Conservation (phyloP, 2,888 invertebrate species). For the Catocala nupta region DNA sequence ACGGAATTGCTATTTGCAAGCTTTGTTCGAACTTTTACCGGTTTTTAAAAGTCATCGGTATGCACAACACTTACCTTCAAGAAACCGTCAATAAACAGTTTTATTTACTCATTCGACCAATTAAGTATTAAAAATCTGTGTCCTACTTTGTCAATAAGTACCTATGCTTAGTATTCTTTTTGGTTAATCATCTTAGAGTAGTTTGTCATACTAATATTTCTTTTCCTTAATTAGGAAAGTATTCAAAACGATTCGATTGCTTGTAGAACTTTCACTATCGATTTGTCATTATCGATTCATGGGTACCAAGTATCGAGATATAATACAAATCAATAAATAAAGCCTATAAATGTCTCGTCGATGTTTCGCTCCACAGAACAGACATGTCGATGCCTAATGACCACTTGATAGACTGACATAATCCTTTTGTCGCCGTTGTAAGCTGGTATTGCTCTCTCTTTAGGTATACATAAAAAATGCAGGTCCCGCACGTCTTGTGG, state of each 20-base stretch:
- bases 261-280: constrained; percentile 23
- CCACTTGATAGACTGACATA: constrained; percentile 10
- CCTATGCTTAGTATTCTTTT: constrained; percentile 3
- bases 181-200: constrained; percentile 12
- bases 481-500: no score
- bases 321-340: constrained; percentile 15
- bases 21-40: constrained; percentile 20
- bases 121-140: constrained; percentile 10
- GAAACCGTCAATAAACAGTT: constrained; percentile 7
- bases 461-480: neutral
- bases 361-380: constrained; percentile 5
- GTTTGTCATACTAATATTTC: constrained; percentile 18
- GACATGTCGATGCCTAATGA: constrained; percentile 7
- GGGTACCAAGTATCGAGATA: neutral
- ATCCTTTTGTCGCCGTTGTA: constrained; percentile 4
- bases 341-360: constrained; percentile 13
- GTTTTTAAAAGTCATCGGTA: constrained; percentile 20
- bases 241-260: constrained; percentile 17
- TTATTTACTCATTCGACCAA: constrained; percentile 9
- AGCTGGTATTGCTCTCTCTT: constrained; percentile 4
- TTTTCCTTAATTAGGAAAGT: constrained; percentile 18
- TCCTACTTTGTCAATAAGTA: constrained; percentile 6
- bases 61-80: constrained; percentile 4
- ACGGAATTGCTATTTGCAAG: constrained; percentile 23
- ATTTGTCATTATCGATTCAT: constrained; percentile 11